These are phyloP conservation scores for Tetramorium alpestre DNA, from an alignment of 1,140 invertebrate species.

Conservation along the genomic window DNA sequence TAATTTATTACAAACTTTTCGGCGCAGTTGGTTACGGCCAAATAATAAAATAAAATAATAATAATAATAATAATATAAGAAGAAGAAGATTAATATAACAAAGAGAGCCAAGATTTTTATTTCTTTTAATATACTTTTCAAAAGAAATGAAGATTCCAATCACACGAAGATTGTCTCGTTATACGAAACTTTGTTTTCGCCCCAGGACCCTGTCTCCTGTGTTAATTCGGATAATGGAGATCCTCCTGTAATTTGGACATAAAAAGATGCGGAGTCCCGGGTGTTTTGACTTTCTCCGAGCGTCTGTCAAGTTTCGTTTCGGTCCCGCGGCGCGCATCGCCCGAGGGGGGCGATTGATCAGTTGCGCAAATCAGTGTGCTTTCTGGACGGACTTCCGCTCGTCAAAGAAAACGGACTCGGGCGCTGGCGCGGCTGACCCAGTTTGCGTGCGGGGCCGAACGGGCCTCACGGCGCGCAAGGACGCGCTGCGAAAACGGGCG, in stretches of 20 bases:
- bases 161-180: background rate
- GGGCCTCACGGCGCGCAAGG: conserved; percentile 38
- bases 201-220: background rate
- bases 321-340: background rate
- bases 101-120: no score
- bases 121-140: background rate
- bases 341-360: conserved; percentile 28
- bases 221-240: background rate
- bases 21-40: no score
- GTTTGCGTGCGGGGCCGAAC: conserved; percentile 23
- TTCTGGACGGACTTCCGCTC: conserved; percentile 44
- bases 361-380: conserved; percentile 47
- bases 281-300: conserved; percentile 57
- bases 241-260: background rate
- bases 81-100: no score
- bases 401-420: conserved; percentile 51
- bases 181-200: background rate
- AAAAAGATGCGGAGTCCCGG: background rate
- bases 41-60: no score
- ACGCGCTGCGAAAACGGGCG: conserved; percentile 42
- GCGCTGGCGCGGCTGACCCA: conserved; percentile 28
- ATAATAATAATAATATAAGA: no score
- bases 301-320: conserved; percentile 24
- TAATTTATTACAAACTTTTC: no score
- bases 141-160: background rate